Evolutionary conservation across 2,888 invertebrate species (phyloP).

Genomic region (Heteropelma amictum): DNA sequence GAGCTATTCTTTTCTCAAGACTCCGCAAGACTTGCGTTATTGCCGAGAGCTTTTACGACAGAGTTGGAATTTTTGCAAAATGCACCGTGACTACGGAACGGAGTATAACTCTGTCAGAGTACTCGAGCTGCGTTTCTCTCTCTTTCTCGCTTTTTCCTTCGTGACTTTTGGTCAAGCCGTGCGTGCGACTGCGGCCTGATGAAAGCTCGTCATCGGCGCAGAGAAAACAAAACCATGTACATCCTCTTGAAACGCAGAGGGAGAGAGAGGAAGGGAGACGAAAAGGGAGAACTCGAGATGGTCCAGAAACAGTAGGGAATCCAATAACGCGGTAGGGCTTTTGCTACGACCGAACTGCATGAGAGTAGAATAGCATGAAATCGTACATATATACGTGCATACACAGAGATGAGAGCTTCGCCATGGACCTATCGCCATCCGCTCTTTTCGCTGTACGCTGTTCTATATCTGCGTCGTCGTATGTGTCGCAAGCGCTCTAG

Average conservation of each 20-base stretch:
- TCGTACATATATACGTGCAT: not conserved
- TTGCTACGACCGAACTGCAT: constrained; percentile 7
- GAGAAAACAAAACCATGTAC: constrained; percentile 13
- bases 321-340: constrained; percentile 51
- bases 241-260: not conserved
- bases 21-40: no score
- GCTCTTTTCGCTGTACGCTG: constrained; percentile 42
- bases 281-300: constrained; percentile 3
- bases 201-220: constrained; percentile 27
- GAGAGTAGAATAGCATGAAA: not conserved
- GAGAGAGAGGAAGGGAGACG: constrained; percentile 8
- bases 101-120: no score
- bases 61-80: no score
- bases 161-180: constrained; percentile 30
- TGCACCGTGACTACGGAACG: no score
- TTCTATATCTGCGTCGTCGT: constrained; percentile 10
- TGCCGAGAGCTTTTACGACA: no score
- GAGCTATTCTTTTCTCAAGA: no score
- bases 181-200: constrained; percentile 30
- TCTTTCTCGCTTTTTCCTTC: not conserved
- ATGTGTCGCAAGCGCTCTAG: constrained; percentile 26
- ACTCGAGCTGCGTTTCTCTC: not conserved
- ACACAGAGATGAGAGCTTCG: constrained; percentile 18
- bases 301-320: constrained; percentile 45
- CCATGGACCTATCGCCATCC: constrained; percentile 52